Evolutionary conservation across 1,140 invertebrate genomes (phyloP).

Genomic region (Heliconius himera): DNA sequence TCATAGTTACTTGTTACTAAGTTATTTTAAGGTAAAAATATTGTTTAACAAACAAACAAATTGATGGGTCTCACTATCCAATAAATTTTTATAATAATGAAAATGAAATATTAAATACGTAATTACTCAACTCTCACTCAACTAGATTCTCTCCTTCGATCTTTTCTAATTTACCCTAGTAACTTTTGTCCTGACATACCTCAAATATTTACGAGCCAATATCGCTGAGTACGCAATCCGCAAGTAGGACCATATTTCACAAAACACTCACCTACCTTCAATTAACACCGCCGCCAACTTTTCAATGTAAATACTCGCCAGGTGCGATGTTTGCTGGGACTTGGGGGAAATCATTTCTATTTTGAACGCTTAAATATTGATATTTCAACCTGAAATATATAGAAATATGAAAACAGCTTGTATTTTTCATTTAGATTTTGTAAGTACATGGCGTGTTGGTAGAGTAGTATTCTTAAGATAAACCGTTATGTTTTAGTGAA

Average conservation of each 20-base stretch:
- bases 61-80: no score
- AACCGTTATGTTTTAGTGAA: no score
- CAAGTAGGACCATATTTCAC: slow-evolving; percentile 50
- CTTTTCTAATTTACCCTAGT: neutral
- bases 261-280: slow-evolving; percentile 47
- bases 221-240: slow-evolving; percentile 31
- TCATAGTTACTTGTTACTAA: no score
- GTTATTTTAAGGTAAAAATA: no score
- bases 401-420: neutral
- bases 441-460: no score
- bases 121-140: no score
- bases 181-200: neutral
- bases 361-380: neutral
- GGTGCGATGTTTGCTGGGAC: slow-evolving; percentile 1
- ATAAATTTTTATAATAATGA: no score
- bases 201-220: slow-evolving; percentile 34
- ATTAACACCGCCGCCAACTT: slow-evolving; percentile 39
- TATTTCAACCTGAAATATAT: neutral
- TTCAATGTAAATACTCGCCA: slow-evolving; percentile 8
- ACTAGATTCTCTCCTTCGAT: no score
- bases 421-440: neutral
- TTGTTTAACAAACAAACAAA: no score
- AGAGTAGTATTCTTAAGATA: no score
- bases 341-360: slow-evolving; percentile 7
- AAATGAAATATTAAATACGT: no score